Evolutionary conservation across 2,113 vertebrate genomes (phyloP).

Genomic region (Orcinus orca): DNA sequence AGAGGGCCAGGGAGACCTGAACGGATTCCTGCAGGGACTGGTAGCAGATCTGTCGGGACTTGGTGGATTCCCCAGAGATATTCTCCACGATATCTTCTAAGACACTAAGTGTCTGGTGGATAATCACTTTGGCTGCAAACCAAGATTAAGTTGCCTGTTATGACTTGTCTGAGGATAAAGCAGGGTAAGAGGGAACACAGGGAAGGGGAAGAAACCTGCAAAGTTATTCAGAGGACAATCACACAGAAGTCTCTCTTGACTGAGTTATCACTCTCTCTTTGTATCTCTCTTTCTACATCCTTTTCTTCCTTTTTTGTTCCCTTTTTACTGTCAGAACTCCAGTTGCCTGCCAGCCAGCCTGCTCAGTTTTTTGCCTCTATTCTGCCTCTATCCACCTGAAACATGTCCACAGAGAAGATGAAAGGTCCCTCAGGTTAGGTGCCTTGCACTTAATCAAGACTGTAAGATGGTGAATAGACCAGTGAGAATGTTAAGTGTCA

Average conservation of each 20-base stretch:
- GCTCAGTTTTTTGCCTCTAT: neutral
- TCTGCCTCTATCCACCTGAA: neutral
- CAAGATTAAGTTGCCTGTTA: conserved; percentile 47
- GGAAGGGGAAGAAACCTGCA: neutral
- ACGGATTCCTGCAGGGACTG: conserved; percentile 98
- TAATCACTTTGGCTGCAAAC: conserved; percentile 90
- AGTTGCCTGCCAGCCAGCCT: neutral
- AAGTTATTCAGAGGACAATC: neutral
- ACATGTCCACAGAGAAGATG: neutral
- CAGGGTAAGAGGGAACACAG: neutral
- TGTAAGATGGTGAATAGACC: neutral
- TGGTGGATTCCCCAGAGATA: conserved; percentile 95
- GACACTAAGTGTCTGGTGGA: conserved; percentile 95
- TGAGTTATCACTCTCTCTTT: neutral
- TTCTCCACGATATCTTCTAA: conserved; percentile 95
- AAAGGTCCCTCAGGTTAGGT: neutral
- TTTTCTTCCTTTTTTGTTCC: neutral
- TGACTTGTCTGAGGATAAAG: neutral
- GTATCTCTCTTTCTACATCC: neutral
- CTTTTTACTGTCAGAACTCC: neutral
- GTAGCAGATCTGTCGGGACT: conserved; percentile 98
- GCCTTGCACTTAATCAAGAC: neutral
- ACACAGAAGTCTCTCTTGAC: neutral
- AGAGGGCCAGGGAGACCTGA: conserved; percentile 96
- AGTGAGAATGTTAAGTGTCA: neutral